Conservation (phyloP, 2,888 invertebrate species). For the Linhomoeus sp. region DNA sequence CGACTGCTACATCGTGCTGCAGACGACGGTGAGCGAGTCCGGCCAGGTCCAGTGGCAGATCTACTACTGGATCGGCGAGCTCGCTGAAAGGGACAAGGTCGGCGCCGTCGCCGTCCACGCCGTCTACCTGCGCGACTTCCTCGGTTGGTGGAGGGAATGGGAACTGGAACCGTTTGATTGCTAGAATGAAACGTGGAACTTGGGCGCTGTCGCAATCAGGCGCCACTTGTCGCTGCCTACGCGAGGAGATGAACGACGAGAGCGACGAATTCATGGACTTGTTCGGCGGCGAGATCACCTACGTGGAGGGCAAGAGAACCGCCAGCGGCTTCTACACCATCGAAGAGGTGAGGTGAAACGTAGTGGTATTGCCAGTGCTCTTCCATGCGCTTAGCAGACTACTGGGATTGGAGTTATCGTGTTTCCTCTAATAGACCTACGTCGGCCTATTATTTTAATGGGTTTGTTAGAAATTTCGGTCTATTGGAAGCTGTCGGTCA, state of each 20-base stretch:
- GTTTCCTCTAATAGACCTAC: no score
- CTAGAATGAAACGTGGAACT: no score
- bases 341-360: conserved; percentile 28
- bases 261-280: conserved; percentile 78
- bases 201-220: no score
- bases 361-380: not conserved
- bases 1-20: conserved; percentile 76
- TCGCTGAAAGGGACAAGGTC: conserved; percentile 60
- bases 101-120: conserved; percentile 96
- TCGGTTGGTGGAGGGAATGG: conserved; percentile 67
- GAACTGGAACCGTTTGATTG: no score
- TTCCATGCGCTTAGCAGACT: not conserved
- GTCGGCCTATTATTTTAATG: no score
- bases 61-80: conserved; percentile 95
- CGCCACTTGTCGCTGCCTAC: conserved; percentile 44
- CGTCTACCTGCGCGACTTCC: conserved; percentile 80
- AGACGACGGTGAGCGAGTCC: conserved; percentile 13
- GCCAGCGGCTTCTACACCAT: conserved; percentile 90
- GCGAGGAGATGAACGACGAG: conserved; percentile 94
- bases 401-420: no score
- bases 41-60: conserved; percentile 80
- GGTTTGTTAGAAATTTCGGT: no score
- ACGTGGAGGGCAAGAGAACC: conserved; percentile 92
- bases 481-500: conserved; percentile 15
- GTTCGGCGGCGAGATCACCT: conserved; percentile 71